Base-by-base conservation (phyloP, 2,888 invertebrate species). In the Apantesis nais region DNA sequence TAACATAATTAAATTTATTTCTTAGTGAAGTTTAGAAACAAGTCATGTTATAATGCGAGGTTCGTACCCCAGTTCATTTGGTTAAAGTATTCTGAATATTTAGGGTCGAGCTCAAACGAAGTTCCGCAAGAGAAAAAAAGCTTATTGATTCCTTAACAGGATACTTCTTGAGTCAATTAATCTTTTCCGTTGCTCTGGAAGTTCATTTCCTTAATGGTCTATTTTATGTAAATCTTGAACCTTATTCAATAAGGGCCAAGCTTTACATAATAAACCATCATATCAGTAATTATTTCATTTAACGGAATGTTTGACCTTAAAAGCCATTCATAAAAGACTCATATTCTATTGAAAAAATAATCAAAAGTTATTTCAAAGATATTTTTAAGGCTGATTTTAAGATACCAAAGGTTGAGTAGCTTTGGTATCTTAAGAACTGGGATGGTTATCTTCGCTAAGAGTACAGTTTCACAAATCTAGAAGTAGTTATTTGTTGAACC, bases 11-110 rank as follows among this genome's bases (percentile, higher is more conserved):
- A 73, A 79, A 76, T 77, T 73, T 71, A 77, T 72, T 73, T 73
- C 64, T 44, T 66, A 71, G 55, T 22, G 39, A 65, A 73, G 34
- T 71, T 74, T 22, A 31, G 64, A 65, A 71, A 77, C 69, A 79
- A 66, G 25, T 25, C 60, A 31, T 62, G 70, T 74, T 73, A 79
- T 79, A 76, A 75, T 76, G 78, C 75, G 75, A 64, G 74, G 61
- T 16, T 48, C 78, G 78, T 75, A 73, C 75, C 61, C 48, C 76
- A 77, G 76, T 81, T 83, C 83, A 83, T 84, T 85, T 80, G 76
- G 69, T 81, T 78, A 82, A 83, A 82, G 65, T 83, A 85, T 78
- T 72, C 78, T 74, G 78, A 83, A 83, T 79, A 83, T 82, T 79
- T 74, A 70, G 71, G 41, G 58, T 22, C 66, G 75, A 77, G 77